A percentile compares a stretch with the other conserved stretches of the same genome.
These are phyloP conservation scores for Doryteuthis pealeii DNA, from an alignment of 1,140 invertebrate species.

Conservation along the genomic window DNA sequence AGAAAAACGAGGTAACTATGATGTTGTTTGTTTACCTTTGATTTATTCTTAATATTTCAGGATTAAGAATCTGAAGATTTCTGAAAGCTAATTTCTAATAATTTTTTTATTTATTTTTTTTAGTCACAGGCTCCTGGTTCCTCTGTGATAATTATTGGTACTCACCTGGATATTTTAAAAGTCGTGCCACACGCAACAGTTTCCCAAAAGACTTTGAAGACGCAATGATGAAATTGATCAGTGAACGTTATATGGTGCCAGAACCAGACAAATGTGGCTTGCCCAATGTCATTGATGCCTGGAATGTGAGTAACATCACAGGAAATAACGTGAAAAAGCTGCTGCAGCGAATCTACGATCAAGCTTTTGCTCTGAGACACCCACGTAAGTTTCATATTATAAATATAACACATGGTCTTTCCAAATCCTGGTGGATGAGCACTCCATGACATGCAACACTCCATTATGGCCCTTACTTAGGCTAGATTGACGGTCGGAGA, in stretches of 20 bases:
- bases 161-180: conserved; percentile 75
- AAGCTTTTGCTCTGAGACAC: conserved; percentile 74
- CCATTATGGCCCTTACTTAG: no score
- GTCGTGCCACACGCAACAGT: conserved; percentile 68
- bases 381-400: conserved; percentile 36
- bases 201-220: conserved; percentile 85
- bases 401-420: not conserved
- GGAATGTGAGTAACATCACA: conserved; percentile 83
- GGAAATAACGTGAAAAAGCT: conserved; percentile 88
- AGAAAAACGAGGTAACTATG: no score
- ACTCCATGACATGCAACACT: no score
- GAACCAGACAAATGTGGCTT: conserved; percentile 93
- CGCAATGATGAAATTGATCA: conserved; percentile 39
- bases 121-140: conserved; percentile 63
- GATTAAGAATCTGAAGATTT: no score
- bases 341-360: conserved; percentile 91
- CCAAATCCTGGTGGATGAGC: no score
- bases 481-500: no score
- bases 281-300: conserved; percentile 88
- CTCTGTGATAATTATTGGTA: conserved; percentile 57
- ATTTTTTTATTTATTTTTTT: not conserved
- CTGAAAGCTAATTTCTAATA: no score
- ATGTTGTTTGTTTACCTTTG: no score
- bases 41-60: no score
- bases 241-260: conserved; percentile 79